Percentiles rank a stretch among this genome's conserved stretches.
Evolutionary conservation across 1,140 invertebrate species (phyloP).

Genomic region (Drosophila kurseongensis): DNA sequence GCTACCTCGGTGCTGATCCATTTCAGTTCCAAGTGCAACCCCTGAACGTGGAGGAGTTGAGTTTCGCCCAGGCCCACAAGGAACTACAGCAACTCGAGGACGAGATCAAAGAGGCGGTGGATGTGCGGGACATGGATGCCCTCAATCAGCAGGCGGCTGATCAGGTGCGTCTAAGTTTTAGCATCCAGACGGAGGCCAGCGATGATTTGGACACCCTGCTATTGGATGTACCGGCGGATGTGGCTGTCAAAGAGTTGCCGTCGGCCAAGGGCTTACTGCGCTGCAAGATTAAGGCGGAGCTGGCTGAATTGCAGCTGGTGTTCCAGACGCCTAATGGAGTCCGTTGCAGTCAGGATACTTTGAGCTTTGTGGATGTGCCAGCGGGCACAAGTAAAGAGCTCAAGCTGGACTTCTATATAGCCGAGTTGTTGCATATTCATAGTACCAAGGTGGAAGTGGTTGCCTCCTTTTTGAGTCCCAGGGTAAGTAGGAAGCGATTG

Average conservation of each 20-base stretch:
- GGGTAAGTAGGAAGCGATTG: conserved; percentile 32
- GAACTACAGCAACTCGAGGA: conserved; percentile 81
- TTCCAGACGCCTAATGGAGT: conserved; percentile 61
- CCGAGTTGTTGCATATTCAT: conserved; percentile 67
- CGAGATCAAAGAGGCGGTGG: conserved; percentile 81
- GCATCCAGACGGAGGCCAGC: conserved; percentile 43
- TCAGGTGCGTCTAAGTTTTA: conserved; percentile 71
- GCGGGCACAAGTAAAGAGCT: conserved; percentile 50
- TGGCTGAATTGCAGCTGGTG: conserved; percentile 72
- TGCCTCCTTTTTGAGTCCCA: conserved; percentile 68
- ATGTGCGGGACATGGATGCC: conserved; percentile 72
- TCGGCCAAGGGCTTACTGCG: conserved; percentile 62
- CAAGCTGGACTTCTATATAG: conserved; percentile 70
- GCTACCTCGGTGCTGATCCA: conserved; percentile 79
- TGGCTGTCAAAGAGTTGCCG: conserved; percentile 71
- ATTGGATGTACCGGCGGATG: conserved; percentile 73
- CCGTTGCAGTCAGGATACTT: conserved; percentile 65
- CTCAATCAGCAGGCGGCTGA: conserved; percentile 73
- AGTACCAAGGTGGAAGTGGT: conserved; percentile 63
- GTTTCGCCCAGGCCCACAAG: conserved; percentile 76
- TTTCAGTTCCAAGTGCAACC: conserved; percentile 79
- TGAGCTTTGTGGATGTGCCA: conserved; percentile 63
- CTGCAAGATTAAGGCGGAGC: conserved; percentile 54
- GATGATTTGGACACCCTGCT: conserved; percentile 71
- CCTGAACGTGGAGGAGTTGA: conserved; percentile 67